A percentile compares a stretch with the other conserved stretches of the same genome.
Conservation (phyloP, 64 coral and sea anemone genomes). For the Montipora capricornis region DNA sequence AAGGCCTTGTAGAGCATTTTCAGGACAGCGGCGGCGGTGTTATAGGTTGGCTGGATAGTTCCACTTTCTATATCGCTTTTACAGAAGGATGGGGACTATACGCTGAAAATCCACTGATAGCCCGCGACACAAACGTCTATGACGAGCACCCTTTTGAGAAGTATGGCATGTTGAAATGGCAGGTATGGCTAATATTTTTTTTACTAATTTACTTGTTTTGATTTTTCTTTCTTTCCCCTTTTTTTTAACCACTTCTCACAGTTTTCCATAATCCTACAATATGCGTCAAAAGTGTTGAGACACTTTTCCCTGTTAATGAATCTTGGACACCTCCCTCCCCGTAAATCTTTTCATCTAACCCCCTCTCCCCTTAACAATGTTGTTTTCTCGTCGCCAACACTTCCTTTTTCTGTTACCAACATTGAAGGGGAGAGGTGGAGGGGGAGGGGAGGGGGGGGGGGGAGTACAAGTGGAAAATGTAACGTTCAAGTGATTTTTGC, state of each 20-base stretch:
- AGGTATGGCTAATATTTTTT: conserved; percentile 35
- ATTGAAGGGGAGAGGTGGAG: too few species aligned
- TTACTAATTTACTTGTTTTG: background rate
- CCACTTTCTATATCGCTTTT: conserved; percentile 76
- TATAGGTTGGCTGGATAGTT: conserved; percentile 38
- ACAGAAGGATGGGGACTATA: conserved; percentile 89
- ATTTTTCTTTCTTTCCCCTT: background rate
- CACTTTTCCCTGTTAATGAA: too few species aligned
- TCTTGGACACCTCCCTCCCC: too few species aligned
- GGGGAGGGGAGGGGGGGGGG: too few species aligned
- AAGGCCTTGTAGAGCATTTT: conserved; percentile 81
- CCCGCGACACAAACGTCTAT: conserved; percentile 73
- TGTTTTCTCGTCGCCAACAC: too few species aligned
- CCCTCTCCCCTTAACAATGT: too few species aligned
- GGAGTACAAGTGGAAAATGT: too few species aligned
- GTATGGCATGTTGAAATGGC: conserved; percentile 97
- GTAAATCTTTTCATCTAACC: too few species aligned
- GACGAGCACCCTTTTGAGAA: conserved; percentile 74
- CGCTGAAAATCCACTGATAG: conserved; percentile 90
- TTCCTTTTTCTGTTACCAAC: too few species aligned
- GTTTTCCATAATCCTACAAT: too few species aligned
- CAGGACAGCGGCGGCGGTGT: conserved; percentile 58
- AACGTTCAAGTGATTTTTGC: too few species aligned
- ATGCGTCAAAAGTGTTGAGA: too few species aligned
- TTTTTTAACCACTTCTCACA: background rate